Percentiles rank a stretch among this genome's conserved stretches.
Evolutionary conservation across 2,797 vertebrate genomes (phyloP).

Genomic region (Betta splendens): DNA sequence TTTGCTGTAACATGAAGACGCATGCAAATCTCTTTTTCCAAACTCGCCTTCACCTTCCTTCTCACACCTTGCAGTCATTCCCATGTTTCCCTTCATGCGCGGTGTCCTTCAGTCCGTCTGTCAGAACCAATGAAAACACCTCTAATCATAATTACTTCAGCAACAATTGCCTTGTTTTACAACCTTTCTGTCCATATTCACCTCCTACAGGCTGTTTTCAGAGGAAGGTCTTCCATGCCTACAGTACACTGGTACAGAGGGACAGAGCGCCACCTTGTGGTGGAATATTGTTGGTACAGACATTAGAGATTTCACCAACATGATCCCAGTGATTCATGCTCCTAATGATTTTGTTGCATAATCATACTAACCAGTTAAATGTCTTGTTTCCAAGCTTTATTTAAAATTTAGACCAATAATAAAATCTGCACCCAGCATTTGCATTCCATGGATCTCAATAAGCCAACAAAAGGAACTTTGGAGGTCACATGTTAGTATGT

Average conservation of each 20-base stretch:
- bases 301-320: not conserved
- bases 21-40: conserved; percentile 12
- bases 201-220: conserved; percentile 22
- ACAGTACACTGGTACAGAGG: too few relatives aligned
- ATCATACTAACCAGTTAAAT: conserved; percentile 11
- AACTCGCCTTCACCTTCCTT: conserved; percentile 18
- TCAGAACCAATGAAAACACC: conserved; percentile 59
- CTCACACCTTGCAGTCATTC: conserved; percentile 21
- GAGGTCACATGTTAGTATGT: conserved; percentile 5
- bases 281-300: not conserved
- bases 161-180: conserved; percentile 42
- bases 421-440: too few relatives aligned
- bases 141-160: conserved; percentile 58
- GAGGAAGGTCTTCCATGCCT: too few relatives aligned
- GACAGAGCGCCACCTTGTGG: conserved; percentile 56
- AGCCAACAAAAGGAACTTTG: conserved; percentile 18
- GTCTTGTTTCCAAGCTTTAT: conserved; percentile 21
- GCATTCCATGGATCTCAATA: conserved; percentile 52
- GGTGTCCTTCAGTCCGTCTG: conserved; percentile 39
- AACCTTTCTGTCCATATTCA: conserved; percentile 42
- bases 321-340: conserved; percentile 17
- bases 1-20: conserved; percentile 7
- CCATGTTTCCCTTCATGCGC: conserved; percentile 10
- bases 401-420: conserved; percentile 12
- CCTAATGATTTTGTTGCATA: not conserved